Evolutionary conservation across 1,140 invertebrate genomes (phyloP).

Genomic region (Mya arenaria): DNA sequence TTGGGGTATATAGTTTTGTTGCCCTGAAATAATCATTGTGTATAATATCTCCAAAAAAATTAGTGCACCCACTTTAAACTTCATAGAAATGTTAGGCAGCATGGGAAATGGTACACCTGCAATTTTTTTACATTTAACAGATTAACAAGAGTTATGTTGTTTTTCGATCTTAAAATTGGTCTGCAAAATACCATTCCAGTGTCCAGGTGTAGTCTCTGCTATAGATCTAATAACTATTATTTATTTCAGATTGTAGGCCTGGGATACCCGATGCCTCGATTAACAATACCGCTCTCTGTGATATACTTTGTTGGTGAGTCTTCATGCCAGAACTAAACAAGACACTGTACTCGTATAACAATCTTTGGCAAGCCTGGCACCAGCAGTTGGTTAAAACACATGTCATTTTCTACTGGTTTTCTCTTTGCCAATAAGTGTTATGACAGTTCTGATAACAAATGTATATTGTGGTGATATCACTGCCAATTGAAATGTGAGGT

Average conservation of each 20-base stretch:
- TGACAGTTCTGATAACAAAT: not conserved
- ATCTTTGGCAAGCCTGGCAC: not conserved
- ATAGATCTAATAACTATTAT: not conserved
- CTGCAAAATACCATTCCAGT: not conserved
- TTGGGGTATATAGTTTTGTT: too few relatives aligned
- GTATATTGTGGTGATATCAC: not conserved
- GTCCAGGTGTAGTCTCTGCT: not conserved
- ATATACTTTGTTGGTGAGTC: conserved; percentile 78
- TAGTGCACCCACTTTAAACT: not conserved
- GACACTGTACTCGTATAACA: not conserved
- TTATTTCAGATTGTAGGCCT: conserved; percentile 77
- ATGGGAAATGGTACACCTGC: not conserved
- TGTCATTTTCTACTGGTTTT: not conserved
- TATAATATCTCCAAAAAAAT: too few relatives aligned
- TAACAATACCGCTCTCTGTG: conserved; percentile 69
- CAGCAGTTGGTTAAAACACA: not conserved
- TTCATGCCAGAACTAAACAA: not conserved
- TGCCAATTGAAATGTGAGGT: not conserved
- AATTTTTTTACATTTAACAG: not conserved
- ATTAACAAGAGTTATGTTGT: not conserved
- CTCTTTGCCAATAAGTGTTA: not conserved
- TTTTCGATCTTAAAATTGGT: not conserved
- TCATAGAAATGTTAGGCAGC: not conserved
- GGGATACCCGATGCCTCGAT: conserved; percentile 75
- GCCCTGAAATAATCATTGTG: too few relatives aligned